Evolutionary conservation across 2,797 vertebrate genomes (phyloP).

Genomic region (Sebastes aleutianus): DNA sequence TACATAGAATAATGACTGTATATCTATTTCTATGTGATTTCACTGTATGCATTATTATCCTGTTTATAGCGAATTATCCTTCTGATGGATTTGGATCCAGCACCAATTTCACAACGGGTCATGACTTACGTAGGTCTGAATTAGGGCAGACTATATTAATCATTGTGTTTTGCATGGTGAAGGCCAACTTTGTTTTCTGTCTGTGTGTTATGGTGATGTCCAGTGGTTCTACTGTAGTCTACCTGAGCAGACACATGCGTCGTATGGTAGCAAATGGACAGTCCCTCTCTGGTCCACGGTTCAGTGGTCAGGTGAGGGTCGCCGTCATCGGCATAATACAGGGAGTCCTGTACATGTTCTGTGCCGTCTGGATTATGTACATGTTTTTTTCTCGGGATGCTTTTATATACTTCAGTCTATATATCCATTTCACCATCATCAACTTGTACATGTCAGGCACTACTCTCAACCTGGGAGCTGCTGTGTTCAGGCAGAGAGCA

Average conservation of each 20-base stretch:
- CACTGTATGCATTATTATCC: neutral
- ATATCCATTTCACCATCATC: neutral
- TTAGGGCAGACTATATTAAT: neutral
- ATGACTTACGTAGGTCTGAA: too few species aligned
- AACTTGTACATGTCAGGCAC: neutral
- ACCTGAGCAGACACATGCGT: slow-evolving; percentile 32
- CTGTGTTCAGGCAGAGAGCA: slow-evolving; percentile 27
- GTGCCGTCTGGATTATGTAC: neutral
- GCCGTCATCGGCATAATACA: slow-evolving; percentile 15
- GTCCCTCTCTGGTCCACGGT: neutral
- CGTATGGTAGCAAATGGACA: slow-evolving; percentile 19
- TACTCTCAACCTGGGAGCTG: neutral
- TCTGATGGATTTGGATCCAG: neutral
- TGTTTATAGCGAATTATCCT: accelerated
- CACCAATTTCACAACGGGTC: neutral
- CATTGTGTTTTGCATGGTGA: neutral
- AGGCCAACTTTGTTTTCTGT: neutral
- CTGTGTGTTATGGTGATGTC: slow-evolving; percentile 30
- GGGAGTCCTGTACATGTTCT: neutral
- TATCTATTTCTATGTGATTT: neutral
- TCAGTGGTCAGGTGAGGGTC: slow-evolving; percentile 30
- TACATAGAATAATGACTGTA: too few species aligned
- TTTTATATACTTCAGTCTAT: too few species aligned
- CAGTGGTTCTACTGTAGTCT: slow-evolving; percentile 13
- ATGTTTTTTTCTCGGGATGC: neutral